These are phyloP conservation scores for Doryteuthis pealeii DNA, from an alignment of 1,140 invertebrate genomes.

Conservation along the genomic window DNA sequence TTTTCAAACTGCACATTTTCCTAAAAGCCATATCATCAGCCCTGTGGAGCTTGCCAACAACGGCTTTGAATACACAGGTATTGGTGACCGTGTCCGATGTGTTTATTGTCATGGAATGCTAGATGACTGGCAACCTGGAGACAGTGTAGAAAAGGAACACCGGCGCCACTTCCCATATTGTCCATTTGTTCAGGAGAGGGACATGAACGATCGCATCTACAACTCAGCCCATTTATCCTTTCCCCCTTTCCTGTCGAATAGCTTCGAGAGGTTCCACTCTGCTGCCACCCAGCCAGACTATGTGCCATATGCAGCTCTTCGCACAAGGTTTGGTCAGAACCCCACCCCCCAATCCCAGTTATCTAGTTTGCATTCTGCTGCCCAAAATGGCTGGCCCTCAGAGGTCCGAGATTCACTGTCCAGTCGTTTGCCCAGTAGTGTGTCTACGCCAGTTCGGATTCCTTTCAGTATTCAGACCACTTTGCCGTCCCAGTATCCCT, in stretches of 20 bases:
- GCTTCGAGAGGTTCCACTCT: slow-evolving; percentile 3
- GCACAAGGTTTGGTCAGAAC: slow-evolving; percentile 3
- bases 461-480: background rate
- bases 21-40: slow-evolving; percentile 41
- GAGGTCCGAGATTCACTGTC: background rate
- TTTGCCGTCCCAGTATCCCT: slow-evolving; percentile 4
- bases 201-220: slow-evolving; percentile 10
- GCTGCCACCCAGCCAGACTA: slow-evolving; percentile 1
- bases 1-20: slow-evolving; percentile 1
- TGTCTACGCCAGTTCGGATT: background rate
- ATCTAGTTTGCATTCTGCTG: slow-evolving; percentile 8
- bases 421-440: background rate
- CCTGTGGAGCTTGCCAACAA: slow-evolving; percentile 76
- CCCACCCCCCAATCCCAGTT: background rate
- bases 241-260: background rate
- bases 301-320: slow-evolving; percentile 4
- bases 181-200: slow-evolving; percentile 67
- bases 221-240: background rate
- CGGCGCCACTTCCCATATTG: slow-evolving; percentile 71
- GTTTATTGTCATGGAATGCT: slow-evolving; percentile 78
- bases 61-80: slow-evolving; percentile 73
- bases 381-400: background rate
- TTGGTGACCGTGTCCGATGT: slow-evolving; percentile 75
- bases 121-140: slow-evolving; percentile 73
- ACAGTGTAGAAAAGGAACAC: slow-evolving; percentile 78